Percentiles rank a stretch among this genome's conserved stretches.
Conservation (phyloP, 2,888 invertebrate genomes). For the Pristionchus fissidentatus region DNA sequence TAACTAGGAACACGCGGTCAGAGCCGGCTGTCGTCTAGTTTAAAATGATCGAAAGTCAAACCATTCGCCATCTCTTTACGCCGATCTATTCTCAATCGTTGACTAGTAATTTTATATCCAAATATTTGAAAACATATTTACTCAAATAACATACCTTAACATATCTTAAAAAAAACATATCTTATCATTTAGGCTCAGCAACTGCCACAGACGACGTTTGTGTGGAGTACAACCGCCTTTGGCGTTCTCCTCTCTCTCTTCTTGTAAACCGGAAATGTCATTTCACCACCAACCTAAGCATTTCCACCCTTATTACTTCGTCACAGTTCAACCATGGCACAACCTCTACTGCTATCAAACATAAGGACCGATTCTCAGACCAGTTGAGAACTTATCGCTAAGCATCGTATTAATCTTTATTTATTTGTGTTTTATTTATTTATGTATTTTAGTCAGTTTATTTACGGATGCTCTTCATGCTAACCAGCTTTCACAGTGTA, state of each 20-base stretch:
- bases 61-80: too few relatives aligned
- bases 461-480: slow-evolving; percentile 28
- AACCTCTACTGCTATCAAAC: background rate
- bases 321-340: background rate
- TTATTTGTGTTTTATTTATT: background rate
- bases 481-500: slow-evolving; percentile 8
- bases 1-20: background rate
- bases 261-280: background rate
- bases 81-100: too few relatives aligned
- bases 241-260: slow-evolving; percentile 26
- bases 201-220: slow-evolving; percentile 36
- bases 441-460: background rate
- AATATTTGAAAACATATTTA: background rate
- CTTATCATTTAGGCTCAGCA: slow-evolving; percentile 22
- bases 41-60: too few relatives aligned
- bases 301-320: too few relatives aligned
- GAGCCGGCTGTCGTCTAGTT: background rate
- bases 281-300: background rate
- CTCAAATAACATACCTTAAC: background rate
- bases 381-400: background rate
- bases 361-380: background rate
- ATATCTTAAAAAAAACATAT: background rate
- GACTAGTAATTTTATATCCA: background rate
- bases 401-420: too few relatives aligned
- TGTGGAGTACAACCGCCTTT: slow-evolving; percentile 32